phyloP scores from a whole-genome alignment of 2,113 vertebrate species.

The Menidia beryllina region DNA sequence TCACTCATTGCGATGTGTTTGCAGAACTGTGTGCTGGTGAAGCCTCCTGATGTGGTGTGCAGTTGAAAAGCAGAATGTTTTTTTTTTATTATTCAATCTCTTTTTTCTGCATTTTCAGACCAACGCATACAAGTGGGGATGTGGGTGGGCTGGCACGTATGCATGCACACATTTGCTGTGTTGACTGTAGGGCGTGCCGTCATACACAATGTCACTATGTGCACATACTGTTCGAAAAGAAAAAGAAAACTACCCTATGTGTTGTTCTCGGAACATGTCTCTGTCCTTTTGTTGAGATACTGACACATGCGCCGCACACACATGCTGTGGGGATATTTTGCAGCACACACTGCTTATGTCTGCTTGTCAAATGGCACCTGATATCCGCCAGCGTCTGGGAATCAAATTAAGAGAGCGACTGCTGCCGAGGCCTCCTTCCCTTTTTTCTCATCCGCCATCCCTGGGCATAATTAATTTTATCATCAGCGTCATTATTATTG shows the following conservation, averaged over 20 bases:
- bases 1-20: constrained; percentile 69
- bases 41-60: constrained; percentile 70
- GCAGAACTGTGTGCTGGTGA: constrained; percentile 54
- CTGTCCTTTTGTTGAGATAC: constrained; percentile 49
- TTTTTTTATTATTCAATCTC: constrained; percentile 35
- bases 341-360: constrained; percentile 72
- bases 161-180: constrained; percentile 57
- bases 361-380: constrained; percentile 79
- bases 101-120: constrained; percentile 27
- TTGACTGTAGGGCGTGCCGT: constrained; percentile 62
- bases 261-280: constrained; percentile 56
- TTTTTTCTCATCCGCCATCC: constrained; percentile 75
- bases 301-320: constrained; percentile 29
- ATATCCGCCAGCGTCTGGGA: constrained; percentile 87
- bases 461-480: constrained; percentile 86
- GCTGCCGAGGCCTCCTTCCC: constrained; percentile 70
- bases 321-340: constrained; percentile 47
- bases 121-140: constrained; percentile 43
- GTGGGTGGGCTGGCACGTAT: constrained; percentile 62
- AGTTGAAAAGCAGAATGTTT: constrained; percentile 49
- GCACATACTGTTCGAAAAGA: constrained; percentile 49
- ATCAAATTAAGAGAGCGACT: constrained; percentile 93
- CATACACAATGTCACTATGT: constrained; percentile 61
- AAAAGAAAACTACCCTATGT: constrained; percentile 48
- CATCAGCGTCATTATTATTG: constrained; percentile 86